Percentiles rank a stretch among this genome's conserved stretches.
Evolutionary conservation across 1,140 invertebrate genomes (phyloP).

Genomic region (Oreohelix idahoensis): DNA sequence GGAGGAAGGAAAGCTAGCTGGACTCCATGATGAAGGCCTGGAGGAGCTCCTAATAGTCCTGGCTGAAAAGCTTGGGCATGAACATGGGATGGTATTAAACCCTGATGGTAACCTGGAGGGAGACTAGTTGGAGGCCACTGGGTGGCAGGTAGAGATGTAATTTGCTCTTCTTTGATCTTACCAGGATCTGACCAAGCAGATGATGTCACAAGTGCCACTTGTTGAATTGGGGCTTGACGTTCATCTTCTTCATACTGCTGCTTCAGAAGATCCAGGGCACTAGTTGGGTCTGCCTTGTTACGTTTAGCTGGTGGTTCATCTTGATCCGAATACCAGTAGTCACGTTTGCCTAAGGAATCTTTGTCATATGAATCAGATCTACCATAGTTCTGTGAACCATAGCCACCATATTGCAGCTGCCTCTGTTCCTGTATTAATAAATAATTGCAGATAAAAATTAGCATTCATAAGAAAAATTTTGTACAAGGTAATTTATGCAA

Average conservation of each 20-base stretch:
- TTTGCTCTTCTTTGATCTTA: constrained; percentile 26
- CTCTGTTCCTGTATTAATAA: constrained; percentile 21
- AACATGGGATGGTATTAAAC: constrained; percentile 4
- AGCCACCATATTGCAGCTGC: constrained; percentile 11
- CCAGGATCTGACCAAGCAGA: neutral
- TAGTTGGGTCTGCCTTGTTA: constrained; percentile 42
- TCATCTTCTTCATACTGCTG: constrained; percentile 54
- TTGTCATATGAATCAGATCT: constrained; percentile 20
- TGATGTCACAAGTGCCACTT: neutral
- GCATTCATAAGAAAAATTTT: no score
- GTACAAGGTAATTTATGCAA: no score
- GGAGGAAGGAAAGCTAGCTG: constrained; percentile 38
- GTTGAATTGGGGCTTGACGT: constrained; percentile 23
- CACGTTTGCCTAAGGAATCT: constrained; percentile 18
- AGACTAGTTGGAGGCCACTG: constrained; percentile 28
- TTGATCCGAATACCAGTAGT: constrained; percentile 23
- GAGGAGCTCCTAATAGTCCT: constrained; percentile 27
- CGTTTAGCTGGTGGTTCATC: constrained; percentile 44
- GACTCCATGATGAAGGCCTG: constrained; percentile 29
- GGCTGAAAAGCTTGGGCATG: constrained; percentile 17
- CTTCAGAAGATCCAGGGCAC: constrained; percentile 56
- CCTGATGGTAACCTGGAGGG: constrained; percentile 26
- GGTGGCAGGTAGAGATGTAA: neutral
- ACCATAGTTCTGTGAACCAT: constrained; percentile 26
- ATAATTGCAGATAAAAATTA: neutral